Evolutionary conservation across 1,140 invertebrate genomes (phyloP), one percentile per base, ranked within the genome.

Genomic region (Lepidotrigona ventralis): DNA sequence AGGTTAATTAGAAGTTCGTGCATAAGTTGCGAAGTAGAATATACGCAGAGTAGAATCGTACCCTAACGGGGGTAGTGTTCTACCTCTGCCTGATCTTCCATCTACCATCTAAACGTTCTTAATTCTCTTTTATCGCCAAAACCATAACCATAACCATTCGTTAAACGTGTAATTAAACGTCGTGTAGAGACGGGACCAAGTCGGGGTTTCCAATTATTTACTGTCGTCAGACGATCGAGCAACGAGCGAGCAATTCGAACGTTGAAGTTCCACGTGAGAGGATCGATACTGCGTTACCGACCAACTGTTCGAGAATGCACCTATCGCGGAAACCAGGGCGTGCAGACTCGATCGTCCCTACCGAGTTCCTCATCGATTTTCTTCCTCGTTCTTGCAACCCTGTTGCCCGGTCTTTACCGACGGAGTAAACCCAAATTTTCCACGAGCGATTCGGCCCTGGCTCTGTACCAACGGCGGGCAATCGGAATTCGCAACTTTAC

Each of bases 281-380:
- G 8, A 71, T 70, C 86, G 21, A 58, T 83, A 73, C 84, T 85
- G 69, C 69, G 66, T 87, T 88, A 88, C 82, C 86, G 86, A 88
- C 26, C 39, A 2, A 39, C 60, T 12, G 9, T 12, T 39, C 4
- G 33, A n/a, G 51, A 64, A 21, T 70, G 33, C 71, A 56, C 1
- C 26, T 11, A 46, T 6, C 39, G 39, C 8, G 29, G 15, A 12
- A 26, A 19, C 46, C 15, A 5, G 15, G 5, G 14, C 2, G 33
- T 11, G 54, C 53, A 17, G 15, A 54, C 64, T 56, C 33, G 33
- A 29, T 56, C 53, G 23, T 77, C 15, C 58, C 82, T 69, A 66
- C 58, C 51, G 76, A 83, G 77, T 63, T 56, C 12, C 33, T 63
- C 75, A 83, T 68, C 71, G 83, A 84, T 74, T 66, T 54, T 63